Base-by-base conservation (phyloP, 1,140 invertebrate genomes). In the Drosophila equinoxialis region DNA sequence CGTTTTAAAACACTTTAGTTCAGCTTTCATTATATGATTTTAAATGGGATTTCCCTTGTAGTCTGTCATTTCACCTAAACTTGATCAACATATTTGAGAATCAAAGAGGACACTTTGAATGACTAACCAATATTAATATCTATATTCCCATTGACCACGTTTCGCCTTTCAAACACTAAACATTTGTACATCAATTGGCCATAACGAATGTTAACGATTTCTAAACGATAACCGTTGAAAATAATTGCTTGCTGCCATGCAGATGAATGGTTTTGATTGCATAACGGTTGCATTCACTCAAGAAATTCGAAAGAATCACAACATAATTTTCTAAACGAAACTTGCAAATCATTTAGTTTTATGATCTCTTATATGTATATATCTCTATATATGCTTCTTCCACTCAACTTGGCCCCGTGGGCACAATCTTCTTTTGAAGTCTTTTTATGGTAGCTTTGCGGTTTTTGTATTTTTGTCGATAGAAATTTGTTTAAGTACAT, bases 401-500 rank as follows among this genome's bases (percentile, higher is more conserved):
- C 14, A 58, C 55, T 37, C 14, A 51, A 51, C 8, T 59, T 59
- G 8, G 57, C 57, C 57, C 35, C 17, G 57, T 20, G 57, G 33
- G 57, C 57, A 59, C 33, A 51, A 51, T 23, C 45, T 51, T 59
- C 57, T 59, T 59, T 59, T 59, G 39, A 62, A 62, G 39, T 62
- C 60, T 45, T 45, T 62, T 62, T 62, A 62, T 62, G 60, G 60
- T 62, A 45, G 39, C 39, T 45, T 64, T 64, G 62, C 62, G 62
- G 62, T 64, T 51, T 30, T 64, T 8, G 11, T 11, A 41, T 39
- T 35, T 39, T 39, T 6, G 26, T 39, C 14, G 26, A 51, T 17
- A 30, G 26, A 45, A 45, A 51, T 11, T 51, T 64, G 17, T 48
- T 37, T 17, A 6, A 37, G 30, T 58, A 35, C 23, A 42, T 30